Percentiles rank a stretch among this genome's conserved stretches.
phyloP scores from a whole-genome alignment of 2,888 invertebrate species.

The Trichogramma evanescens region DNA sequence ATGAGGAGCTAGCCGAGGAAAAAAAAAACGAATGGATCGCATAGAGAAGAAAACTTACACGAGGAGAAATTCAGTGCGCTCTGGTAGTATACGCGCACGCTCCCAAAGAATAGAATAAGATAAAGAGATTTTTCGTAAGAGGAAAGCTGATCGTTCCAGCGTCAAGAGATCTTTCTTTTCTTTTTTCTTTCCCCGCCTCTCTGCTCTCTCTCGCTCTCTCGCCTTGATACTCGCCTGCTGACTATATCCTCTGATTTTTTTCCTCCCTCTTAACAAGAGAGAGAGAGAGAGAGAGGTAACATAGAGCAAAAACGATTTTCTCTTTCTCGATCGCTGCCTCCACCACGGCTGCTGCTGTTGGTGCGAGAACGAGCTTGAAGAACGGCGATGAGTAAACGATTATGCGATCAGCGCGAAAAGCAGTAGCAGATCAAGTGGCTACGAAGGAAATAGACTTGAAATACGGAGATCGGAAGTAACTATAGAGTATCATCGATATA shows the following conservation, averaged over 20 bases:
- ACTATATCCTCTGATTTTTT: no score
- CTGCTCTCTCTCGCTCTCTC: background rate
- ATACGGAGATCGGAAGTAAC: slow-evolving; percentile 5
- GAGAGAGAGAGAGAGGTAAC: no score
- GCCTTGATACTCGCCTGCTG: no score
- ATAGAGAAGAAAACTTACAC: no score
- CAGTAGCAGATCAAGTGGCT: background rate
- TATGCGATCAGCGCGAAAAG: slow-evolving; percentile 3
- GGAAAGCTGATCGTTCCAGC: slow-evolving; percentile 7
- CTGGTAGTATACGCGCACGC: no score
- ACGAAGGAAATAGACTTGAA: background rate
- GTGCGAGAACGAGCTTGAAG: background rate
- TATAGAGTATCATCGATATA: background rate
- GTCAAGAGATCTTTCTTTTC: slow-evolving; percentile 3
- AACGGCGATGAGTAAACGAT: slow-evolving; percentile 15
- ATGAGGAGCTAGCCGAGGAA: no score
- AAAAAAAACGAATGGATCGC: no score
- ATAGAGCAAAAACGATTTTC: background rate
- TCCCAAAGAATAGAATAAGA: background rate
- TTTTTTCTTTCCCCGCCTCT: background rate
- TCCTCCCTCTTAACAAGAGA: no score
- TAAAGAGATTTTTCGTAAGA: background rate
- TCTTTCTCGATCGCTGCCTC: background rate
- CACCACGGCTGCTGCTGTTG: background rate
- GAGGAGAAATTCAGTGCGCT: no score